These are phyloP conservation scores for Neolamprologus fasciatus DNA, from an alignment of 2,113 vertebrate genomes.

Conservation along the genomic window DNA sequence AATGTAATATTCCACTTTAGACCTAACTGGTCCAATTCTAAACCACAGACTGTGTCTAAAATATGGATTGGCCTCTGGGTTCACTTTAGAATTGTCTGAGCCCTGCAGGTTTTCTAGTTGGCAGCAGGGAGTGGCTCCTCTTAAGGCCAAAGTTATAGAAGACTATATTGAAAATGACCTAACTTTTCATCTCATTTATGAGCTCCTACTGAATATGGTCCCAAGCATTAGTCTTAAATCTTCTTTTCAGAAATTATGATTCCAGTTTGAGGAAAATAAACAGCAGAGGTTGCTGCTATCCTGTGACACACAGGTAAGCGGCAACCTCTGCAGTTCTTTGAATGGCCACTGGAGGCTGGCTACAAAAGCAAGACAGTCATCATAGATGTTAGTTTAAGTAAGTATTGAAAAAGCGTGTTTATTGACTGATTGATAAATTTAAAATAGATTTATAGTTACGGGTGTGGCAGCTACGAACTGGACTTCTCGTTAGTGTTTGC, in stretches of 20 bases:
- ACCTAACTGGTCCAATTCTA: not conserved
- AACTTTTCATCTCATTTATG: not conserved
- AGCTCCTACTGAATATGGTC: not conserved
- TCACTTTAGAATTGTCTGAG: not conserved
- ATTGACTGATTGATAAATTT: not conserved
- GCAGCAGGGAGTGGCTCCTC: not conserved
- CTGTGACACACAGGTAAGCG: not conserved
- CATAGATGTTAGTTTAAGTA: not conserved
- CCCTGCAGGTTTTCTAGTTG: not conserved
- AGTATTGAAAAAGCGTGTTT: not conserved
- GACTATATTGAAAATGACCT: not conserved
- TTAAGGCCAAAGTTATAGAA: not conserved
- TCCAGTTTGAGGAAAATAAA: not conserved
- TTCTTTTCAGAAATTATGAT: not conserved
- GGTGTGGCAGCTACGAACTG: not conserved
- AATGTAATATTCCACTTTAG: not conserved
- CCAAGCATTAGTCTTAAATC: not conserved
- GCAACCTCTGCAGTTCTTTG: not conserved
- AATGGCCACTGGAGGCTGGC: not conserved
- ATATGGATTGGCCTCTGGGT: not conserved
- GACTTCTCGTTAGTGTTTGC: rapidly evolving
- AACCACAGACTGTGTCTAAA: not conserved
- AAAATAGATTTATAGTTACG: not conserved
- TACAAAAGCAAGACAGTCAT: not conserved
- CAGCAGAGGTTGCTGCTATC: not conserved